phyloP scores from a whole-genome alignment of 2,113 vertebrate species.

The Choloepus hoffmanni region DNA sequence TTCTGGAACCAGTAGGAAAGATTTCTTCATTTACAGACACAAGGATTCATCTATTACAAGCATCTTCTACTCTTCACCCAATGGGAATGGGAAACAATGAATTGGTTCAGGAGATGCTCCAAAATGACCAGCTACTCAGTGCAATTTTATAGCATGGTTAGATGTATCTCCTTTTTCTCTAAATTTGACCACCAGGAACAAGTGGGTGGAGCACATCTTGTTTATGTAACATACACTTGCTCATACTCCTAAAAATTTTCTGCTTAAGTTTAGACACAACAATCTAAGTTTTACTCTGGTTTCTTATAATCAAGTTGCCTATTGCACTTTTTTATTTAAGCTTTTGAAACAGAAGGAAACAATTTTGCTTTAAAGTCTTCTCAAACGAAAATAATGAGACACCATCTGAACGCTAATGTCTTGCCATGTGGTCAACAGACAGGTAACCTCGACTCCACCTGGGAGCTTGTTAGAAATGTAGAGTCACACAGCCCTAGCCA shows the following conservation, averaged over 20 bases:
- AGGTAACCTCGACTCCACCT: background rate
- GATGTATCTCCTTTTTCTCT: background rate
- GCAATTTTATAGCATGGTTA: background rate
- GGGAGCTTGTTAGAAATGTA: background rate
- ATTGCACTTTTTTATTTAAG: background rate
- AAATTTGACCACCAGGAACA: background rate
- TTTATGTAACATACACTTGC: background rate
- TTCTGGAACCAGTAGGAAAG: background rate
- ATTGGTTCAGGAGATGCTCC: background rate
- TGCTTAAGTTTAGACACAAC: background rate
- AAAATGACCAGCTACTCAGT: background rate
- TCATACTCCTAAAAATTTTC: accelerated
- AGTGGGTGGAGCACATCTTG: background rate
- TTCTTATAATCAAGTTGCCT: background rate
- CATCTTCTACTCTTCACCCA: background rate
- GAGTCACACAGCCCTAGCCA: background rate
- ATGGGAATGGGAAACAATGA: background rate
- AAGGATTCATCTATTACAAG: background rate
- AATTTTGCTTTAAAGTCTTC: constrained; percentile 31
- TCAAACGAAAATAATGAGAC: background rate
- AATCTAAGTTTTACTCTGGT: background rate
- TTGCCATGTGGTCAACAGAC: background rate
- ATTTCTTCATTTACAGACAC: background rate
- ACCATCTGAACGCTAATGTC: background rate
- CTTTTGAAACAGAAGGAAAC: constrained; percentile 32